phyloP scores from a whole-genome alignment of 1,140 invertebrate genomes.

The Achroia grisella region DNA sequence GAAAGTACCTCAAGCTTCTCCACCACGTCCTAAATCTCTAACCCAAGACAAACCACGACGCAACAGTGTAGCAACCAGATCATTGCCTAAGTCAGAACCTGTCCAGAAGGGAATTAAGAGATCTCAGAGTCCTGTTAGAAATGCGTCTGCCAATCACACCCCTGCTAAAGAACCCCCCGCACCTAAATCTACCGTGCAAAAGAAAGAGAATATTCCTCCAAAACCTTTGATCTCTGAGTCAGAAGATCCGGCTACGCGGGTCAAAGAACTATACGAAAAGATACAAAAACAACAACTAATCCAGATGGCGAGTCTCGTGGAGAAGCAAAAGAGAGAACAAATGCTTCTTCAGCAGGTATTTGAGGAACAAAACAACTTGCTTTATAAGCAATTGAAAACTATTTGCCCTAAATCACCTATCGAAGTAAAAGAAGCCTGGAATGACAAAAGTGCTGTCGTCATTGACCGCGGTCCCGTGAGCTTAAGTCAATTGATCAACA shows the following conservation, averaged over 20 bases:
- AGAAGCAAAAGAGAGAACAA: constrained; percentile 76
- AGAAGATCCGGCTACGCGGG: constrained; percentile 48
- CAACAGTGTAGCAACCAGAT: constrained; percentile 17
- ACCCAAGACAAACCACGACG: constrained; percentile 24
- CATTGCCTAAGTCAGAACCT: constrained; percentile 36
- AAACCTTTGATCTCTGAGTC: constrained; percentile 27
- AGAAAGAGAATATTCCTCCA: constrained; percentile 1
- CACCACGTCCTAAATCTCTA: constrained; percentile 28
- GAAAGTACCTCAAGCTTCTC: constrained; percentile 15
- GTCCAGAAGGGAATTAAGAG: constrained; percentile 22
- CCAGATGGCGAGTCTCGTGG: constrained; percentile 74
- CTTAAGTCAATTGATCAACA: constrained; percentile 55
- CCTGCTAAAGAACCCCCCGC: constrained; percentile 13
- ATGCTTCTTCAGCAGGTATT: constrained; percentile 75
- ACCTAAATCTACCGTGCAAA: constrained; percentile 7
- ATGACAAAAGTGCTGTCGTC: constrained; percentile 25
- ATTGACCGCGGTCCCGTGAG: constrained; percentile 48
- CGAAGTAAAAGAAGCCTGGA: constrained; percentile 53
- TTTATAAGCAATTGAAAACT: constrained; percentile 75
- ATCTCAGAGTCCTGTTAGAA: constrained; percentile 26
- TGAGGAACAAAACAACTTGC: constrained; percentile 75
- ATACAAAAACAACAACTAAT: constrained; percentile 76
- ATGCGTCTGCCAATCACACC: constrained; percentile 10
- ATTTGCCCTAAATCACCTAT: constrained; percentile 54
- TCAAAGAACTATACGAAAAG: constrained; percentile 65